Evolutionary conservation across 2,888 invertebrate genomes (phyloP).

Genomic region (Coelinius sp.): DNA sequence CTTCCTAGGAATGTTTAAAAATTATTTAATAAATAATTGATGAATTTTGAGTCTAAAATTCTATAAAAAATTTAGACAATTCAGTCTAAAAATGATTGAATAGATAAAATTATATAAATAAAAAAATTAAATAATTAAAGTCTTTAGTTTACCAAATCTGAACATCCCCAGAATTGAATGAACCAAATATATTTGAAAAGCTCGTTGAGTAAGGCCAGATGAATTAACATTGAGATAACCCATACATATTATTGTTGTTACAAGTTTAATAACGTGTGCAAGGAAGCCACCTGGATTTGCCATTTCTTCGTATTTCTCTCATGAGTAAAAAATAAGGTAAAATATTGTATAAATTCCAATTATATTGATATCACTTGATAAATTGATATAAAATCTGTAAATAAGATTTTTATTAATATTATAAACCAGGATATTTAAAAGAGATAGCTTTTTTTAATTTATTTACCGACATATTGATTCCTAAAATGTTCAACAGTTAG

Average conservation of each 20-base stretch:
- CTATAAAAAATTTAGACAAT: too few species aligned
- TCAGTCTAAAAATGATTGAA: background rate
- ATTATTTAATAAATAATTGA: constrained; percentile 27
- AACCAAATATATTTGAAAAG: constrained; percentile 62
- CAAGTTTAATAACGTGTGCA: constrained; percentile 62
- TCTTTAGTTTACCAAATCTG: constrained; percentile 62
- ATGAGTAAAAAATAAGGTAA: constrained; percentile 6
- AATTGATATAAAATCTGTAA: background rate
- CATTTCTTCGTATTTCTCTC: constrained; percentile 50
- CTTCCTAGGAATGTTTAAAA: constrained; percentile 55
- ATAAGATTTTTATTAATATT: background rate
- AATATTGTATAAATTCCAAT: background rate
- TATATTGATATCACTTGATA: background rate
- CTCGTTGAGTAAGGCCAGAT: constrained; percentile 56
- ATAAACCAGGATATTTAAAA: background rate
- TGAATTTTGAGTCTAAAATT: too few species aligned
- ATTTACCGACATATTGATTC: background rate
- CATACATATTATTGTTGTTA: constrained; percentile 62
- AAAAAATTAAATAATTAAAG: constrained; percentile 5
- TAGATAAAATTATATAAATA: constrained; percentile 24
- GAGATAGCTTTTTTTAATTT: background rate
- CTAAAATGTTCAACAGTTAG: background rate
- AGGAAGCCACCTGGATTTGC: constrained; percentile 60
- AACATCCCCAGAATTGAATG: constrained; percentile 65
- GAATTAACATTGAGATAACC: constrained; percentile 55